Conservation (phyloP, 1,140 invertebrate genomes). For the Apis florea region DNA sequence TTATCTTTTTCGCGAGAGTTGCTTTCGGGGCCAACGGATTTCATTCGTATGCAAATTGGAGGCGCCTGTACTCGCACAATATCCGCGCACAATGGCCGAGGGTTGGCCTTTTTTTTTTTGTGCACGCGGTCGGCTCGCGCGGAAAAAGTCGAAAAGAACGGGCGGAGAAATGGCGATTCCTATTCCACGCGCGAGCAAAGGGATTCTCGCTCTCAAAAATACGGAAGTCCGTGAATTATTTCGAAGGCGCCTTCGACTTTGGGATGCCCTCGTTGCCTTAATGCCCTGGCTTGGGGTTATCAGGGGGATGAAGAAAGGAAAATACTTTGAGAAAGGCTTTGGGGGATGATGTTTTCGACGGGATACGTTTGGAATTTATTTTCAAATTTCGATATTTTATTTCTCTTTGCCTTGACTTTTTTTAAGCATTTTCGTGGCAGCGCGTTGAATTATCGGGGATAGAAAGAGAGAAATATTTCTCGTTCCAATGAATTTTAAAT, state of each 20-base stretch:
- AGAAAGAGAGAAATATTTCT: too few species aligned
- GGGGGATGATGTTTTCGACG: too few species aligned
- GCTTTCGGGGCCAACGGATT: constrained; percentile 33
- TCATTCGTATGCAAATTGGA: constrained; percentile 50
- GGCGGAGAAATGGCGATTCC: constrained; percentile 21
- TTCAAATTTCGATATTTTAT: too few species aligned
- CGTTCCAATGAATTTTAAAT: too few species aligned
- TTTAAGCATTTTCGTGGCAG: too few species aligned
- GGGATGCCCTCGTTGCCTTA: too few species aligned
- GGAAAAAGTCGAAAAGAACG: constrained; percentile 33
- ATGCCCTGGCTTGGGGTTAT: neutral
- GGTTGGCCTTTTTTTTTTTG: constrained; percentile 29
- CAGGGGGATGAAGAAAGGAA: neutral
- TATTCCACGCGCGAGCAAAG: neutral
- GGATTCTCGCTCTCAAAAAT: neutral
- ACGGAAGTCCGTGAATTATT: neutral
- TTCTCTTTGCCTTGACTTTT: too few species aligned
- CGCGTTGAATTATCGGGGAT: too few species aligned
- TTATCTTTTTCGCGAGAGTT: constrained; percentile 17
- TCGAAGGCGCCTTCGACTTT: neutral
- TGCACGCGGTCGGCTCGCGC: neutral
- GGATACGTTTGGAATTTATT: too few species aligned
- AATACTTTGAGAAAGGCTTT: neutral
- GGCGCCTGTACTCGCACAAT: neutral
- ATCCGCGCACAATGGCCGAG: neutral